Base-by-base conservation (phyloP, 1,140 invertebrate genomes). In the Coenobita brevimanus region DNA sequence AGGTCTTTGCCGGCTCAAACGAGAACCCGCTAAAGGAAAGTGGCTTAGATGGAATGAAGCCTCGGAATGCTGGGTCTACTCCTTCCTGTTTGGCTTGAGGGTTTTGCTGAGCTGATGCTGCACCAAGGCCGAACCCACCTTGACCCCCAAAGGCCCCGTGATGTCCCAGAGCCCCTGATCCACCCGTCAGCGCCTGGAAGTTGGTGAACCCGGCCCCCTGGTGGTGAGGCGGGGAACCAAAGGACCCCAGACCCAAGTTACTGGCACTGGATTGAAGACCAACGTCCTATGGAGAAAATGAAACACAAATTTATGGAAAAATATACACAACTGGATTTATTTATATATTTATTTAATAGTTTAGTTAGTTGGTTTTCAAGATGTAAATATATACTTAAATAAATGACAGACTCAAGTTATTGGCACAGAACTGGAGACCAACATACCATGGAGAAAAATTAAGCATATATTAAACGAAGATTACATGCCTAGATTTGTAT, bases 251-350 rank as follows among this genome's bases (percentile, higher is more conserved):
- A 69, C 41, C 75, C 2, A 78, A 33, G 33, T 78, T 50, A 30
- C 41, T 78, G n/a, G 41, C 75, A 54, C 75, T 50, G 15, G 43
- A n/a, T 43, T 78, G 75, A 10, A 78, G 43, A 15, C 75, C 75
- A 57, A 78, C 43, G 33, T 78, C 75, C 75, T 78, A 30, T n/a
- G 43, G 17, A 27, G 17, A 71, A 71, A 0, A 71, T 4, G 15
- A 71, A 33, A 71, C n/a, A n/a, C n/a, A n/a, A n/a, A n/a, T n/a
- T n/a, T n/a, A n/a, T n/a, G n/a, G n/a, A n/a, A n/a, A n/a, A n/a
- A n/a, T n/a, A n/a, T n/a, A n/a, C n/a, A n/a, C n/a, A n/a, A n/a
- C n/a, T n/a, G n/a, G n/a, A n/a, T n/a, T n/a, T n/a, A n/a, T n/a
- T n/a, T n/a, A n/a, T n/a, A n/a, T n/a, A n/a, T n/a, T n/a, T n/a